Evolutionary conservation across 2,113 vertebrate species (phyloP), one percentile per base, ranked within the genome.

Genomic region (Todiramphus chloris): DNA sequence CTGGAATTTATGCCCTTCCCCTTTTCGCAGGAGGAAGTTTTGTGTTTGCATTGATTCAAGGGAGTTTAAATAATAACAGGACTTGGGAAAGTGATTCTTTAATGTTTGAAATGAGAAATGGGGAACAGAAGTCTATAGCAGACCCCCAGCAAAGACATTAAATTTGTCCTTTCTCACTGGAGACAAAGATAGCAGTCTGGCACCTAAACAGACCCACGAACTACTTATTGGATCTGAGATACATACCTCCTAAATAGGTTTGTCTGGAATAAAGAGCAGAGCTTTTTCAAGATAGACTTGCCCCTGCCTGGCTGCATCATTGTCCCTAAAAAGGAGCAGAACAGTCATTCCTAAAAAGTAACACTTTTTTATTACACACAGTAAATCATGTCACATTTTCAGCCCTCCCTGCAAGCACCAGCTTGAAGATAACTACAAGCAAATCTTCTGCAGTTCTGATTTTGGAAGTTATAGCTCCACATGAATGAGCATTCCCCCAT

Each of bases 391-490:
- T 5, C 20, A 55, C 55, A 64, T 92, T 63, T 89, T 60, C 63
- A 95, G 55, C 25, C 74, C 67, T 89, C 35, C 33, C 78, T 95
- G 62, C 60, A 93, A 94, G 11, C 48, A 44, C 63, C 37, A 68
- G 25, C 43, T 82, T 58, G 46, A 84, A 95, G 95, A 72, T 25
- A 96, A 94, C 93, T 77, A 53, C 39, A 85, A 56, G 35, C 11
- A 2, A 95, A 91, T 10, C 4, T 72, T 85, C 88, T 76, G 60
- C 63, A 77, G 63, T 46, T 76, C 74, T 9, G 9, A 51, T 86
- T 67, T 66, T 33, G 78, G 74, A 89, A 81, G 20, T 39, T 48
- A 74, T 41, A 55, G 39, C 58, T 91, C 48, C 79, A 82, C 53
- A 74, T 4, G 21, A 46, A 25, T 13, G 17, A 89, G 41, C 1